Base-by-base conservation (phyloP, 2,888 invertebrate species). In the Acrocera orbiculus region DNA sequence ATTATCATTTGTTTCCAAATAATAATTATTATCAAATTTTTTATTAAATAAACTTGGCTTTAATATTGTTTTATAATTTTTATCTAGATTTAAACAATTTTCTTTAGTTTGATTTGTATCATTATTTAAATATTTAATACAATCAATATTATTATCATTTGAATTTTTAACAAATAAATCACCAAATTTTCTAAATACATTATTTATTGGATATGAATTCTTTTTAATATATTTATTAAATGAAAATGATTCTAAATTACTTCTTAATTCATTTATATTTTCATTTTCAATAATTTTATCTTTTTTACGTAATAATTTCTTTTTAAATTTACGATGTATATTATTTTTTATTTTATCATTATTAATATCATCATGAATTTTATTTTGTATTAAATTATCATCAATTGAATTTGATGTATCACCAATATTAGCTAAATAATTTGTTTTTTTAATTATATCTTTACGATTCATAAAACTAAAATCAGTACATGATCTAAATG, bases 211-310 rank as follows among this genome's bases (percentile, higher is more conserved):
- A n/a, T n/a, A n/a, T n/a, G n/a, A n/a, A n/a, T n/a, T n/a, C n/a
- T n/a, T n/a, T n/a, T n/a, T n/a, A n/a, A n/a, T n/a, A n/a, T n/a
- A n/a, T n/a, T n/a, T n/a, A n/a, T n/a, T n/a, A 16, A 58, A 48
- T 7, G 56, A 54, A 36, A 58, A 58, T 14, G 54, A 54, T 40
- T 58, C 58, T 4, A 58, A 41, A 2, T 54, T 53, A 4, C 54
- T 50, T 14, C 57, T 54, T 2, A 58, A 36, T 27, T 51, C 49
- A 25, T 49, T 58, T 4, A 58, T 57, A 20, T 57, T 57, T 19
- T 55, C 53, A 10, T 46, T 48, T 30, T 55, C 51, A 6, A 45
- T 38, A 2, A 47, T 44, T 39, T 53, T 53, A 22, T 51, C 50
- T 17, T 51, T 48, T 25, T 40, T 40, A n/a, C 40, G 40, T 15